Conservation (phyloP, 2,888 invertebrate species). For the Branchinecta sandiegonensis region DNA sequence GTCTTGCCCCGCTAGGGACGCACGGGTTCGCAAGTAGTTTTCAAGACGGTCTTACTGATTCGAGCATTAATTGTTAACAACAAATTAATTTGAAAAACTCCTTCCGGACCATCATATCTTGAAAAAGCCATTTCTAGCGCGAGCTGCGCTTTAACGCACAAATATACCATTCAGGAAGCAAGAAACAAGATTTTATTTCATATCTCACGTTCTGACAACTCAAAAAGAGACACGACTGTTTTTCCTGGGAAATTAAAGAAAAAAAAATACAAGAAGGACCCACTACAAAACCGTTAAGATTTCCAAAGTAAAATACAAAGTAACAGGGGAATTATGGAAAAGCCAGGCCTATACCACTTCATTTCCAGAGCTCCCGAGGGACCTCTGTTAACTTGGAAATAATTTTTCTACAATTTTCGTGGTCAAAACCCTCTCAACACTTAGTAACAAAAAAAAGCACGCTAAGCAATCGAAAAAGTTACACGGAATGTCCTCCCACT, state of each 20-base stretch:
- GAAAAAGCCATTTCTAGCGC: too few relatives aligned
- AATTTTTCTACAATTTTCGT: background rate
- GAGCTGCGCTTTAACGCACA: background rate
- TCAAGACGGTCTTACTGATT: too few relatives aligned
- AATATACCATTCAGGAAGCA: background rate
- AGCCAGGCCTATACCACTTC: too few relatives aligned
- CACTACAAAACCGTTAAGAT: constrained; percentile 9
- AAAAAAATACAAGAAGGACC: constrained; percentile 1
- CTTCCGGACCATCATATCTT: too few relatives aligned
- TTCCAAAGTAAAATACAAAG: background rate
- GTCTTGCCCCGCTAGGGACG: too few relatives aligned
- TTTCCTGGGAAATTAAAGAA: background rate
- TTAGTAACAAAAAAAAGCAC: background rate
- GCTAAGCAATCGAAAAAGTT: constrained; percentile 12
- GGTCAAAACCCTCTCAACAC: background rate
- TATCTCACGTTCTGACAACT: constrained; percentile 6
- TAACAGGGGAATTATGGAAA: too few relatives aligned
- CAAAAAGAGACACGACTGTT: constrained; percentile 16
- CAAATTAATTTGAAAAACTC: too few relatives aligned
- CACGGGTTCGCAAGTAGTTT: too few relatives aligned
- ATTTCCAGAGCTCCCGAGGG: too few relatives aligned
- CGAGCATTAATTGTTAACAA: too few relatives aligned
- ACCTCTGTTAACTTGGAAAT: background rate
- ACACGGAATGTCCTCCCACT: constrained; percentile 12
- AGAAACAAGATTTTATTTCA: constrained; percentile 8